Evolutionary conservation across 2,888 invertebrate genomes (phyloP).

Genomic region (Hemicrepidius hirtus): DNA sequence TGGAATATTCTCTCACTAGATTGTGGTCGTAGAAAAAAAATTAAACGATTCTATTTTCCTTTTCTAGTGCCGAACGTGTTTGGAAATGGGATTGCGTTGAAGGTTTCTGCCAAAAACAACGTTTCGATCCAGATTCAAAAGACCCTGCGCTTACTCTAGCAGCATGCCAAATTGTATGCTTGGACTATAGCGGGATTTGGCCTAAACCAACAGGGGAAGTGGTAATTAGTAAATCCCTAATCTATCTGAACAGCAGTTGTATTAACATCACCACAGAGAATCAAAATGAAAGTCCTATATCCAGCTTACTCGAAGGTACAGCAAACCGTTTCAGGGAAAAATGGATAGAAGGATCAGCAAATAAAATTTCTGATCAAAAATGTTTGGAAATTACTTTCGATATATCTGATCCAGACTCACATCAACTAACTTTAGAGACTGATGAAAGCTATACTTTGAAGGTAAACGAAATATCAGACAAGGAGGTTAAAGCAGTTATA

Average conservation of each 20-base stretch:
- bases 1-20: too few relatives aligned
- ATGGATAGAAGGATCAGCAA: constrained; percentile 58
- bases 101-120: constrained; percentile 74
- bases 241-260: constrained; percentile 73
- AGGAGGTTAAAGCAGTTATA: constrained; percentile 75
- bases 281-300: constrained; percentile 63
- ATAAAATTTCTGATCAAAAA: constrained; percentile 69
- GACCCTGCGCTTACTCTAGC: constrained; percentile 73
- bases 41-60: background rate
- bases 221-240: constrained; percentile 74
- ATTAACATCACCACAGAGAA: constrained; percentile 72
- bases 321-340: constrained; percentile 61
- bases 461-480: constrained; percentile 70
- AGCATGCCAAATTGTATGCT: constrained; percentile 80
- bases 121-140: constrained; percentile 60
- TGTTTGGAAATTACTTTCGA: constrained; percentile 68
- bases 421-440: constrained; percentile 73
- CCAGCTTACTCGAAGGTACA: constrained; percentile 62
- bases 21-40: too few relatives aligned
- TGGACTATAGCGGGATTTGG: constrained; percentile 78
- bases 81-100: constrained; percentile 77
- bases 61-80: constrained; percentile 51
- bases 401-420: constrained; percentile 60
- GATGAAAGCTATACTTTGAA: constrained; percentile 77
- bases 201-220: constrained; percentile 78